Evolutionary conservation across 1,140 invertebrate genomes (phyloP), one percentile per base, ranked within the genome.

Genomic region (Aphelenchoides fujianensis): DNA sequence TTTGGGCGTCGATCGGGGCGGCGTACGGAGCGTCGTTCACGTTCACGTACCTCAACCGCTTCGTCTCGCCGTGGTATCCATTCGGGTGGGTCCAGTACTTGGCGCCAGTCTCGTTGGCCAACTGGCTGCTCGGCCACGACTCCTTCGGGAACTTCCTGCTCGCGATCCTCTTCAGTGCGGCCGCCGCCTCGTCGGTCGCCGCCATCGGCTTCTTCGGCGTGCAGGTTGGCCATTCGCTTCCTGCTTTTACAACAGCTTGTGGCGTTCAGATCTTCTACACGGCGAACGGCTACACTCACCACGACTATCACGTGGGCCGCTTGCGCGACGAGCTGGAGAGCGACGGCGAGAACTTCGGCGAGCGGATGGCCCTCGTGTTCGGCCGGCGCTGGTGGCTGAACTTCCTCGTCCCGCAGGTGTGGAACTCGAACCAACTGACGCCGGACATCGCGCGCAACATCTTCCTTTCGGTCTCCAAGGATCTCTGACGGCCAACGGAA

Each of bases 381-480:
- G 77, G 77, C 16, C 30, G 54, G 3, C 23, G 71, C 2, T 79
- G 77, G 77, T 74, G 59, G 70, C 32, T 80, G 16, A 79, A 79
- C 37, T 80, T 79, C 53, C 1, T 79, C 3, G 52, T 79, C 19
- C 77, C 77, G 12, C 76, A 77, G 35, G 76, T 78, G 48, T 78
- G 76, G 76, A n/a, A 48, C 1, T 37, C 68, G 7, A 78, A 78
- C 59, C 69, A 80, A 23, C 57, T 78, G 68, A 78, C 77, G 19
- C 64, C 77, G 23, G 32, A 28, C 9, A 72, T 78, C 27, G 77
- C 76, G 5, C 55, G 57, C 32, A 78, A 78, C 68, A 78, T 78
- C 52, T 80, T 78, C 36, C 19, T 81, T n/a, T 69, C 54, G n/a
- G 68, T 71, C 5, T 74, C 79, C 7, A 78, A 78, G 68, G 76